Evolutionary conservation across 1,140 invertebrate species (phyloP).

Genomic region (Aricia agestis): DNA sequence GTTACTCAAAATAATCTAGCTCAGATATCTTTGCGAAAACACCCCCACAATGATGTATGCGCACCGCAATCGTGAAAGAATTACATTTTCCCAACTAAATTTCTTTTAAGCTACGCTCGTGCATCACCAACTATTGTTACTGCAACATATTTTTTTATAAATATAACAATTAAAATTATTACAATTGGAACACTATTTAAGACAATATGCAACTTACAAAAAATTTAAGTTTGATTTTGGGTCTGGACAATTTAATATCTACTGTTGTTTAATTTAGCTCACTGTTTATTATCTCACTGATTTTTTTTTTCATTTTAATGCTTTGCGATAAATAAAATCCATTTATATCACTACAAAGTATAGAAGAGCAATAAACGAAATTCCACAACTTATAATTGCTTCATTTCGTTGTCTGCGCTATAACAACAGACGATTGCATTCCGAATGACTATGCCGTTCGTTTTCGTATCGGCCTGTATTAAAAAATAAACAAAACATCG

Average conservation of each 20-base stretch:
- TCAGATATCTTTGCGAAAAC: slow-evolving; percentile 57
- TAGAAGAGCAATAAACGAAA: slow-evolving; percentile 69
- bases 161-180: no score
- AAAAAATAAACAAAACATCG: slow-evolving; percentile 43
- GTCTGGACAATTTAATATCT: no score
- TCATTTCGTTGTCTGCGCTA: slow-evolving; percentile 59
- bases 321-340: no score
- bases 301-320: no score
- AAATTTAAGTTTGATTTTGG: no score
- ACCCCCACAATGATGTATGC: slow-evolving; percentile 54
- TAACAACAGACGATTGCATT: slow-evolving; percentile 54
- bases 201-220: no score
- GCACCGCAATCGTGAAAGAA: slow-evolving; percentile 50
- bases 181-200: no score
- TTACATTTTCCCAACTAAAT: slow-evolving; percentile 38
- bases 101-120: slow-evolving; percentile 29
- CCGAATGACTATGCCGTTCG: slow-evolving; percentile 47
- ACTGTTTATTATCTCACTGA: no score
- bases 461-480: slow-evolving; percentile 43
- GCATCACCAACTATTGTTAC: neutral
- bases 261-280: no score
- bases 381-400: slow-evolving; percentile 71
- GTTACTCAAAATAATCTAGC: slow-evolving; percentile 70
- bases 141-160: neutral
- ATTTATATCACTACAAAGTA: slow-evolving; percentile 36